These are phyloP conservation scores for Melipona bicolor DNA, from an alignment of 2,888 invertebrate species.

Conservation along the genomic window DNA sequence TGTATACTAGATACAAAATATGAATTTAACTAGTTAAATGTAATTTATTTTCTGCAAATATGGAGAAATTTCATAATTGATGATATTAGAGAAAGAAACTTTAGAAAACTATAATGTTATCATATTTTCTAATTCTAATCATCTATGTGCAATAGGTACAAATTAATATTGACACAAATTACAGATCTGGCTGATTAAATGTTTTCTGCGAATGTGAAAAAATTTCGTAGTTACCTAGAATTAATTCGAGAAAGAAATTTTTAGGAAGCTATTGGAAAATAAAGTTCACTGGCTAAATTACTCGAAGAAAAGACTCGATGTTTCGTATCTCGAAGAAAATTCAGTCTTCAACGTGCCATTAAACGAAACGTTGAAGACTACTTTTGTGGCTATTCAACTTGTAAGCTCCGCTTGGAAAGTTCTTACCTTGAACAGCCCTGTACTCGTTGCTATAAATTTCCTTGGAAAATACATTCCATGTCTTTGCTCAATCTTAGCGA, in stretches of 20 bases:
- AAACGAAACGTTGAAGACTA: slow-evolving; percentile 27
- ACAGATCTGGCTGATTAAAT: neutral
- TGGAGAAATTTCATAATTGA: too few species aligned
- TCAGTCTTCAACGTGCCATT: slow-evolving; percentile 15
- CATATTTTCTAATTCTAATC: neutral
- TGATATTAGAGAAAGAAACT: too few species aligned
- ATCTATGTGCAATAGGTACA: neutral
- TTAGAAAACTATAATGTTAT: too few species aligned
- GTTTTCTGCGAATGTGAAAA: neutral
- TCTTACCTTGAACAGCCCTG: neutral
- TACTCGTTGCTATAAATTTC: slow-evolving; percentile 5
- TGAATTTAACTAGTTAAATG: too few species aligned
- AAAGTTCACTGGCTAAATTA: slow-evolving; percentile 7
- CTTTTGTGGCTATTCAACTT: slow-evolving; percentile 11
- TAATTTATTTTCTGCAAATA: too few species aligned
- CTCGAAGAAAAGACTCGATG: slow-evolving; percentile 6
- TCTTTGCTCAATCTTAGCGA: neutral
- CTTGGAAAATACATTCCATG: neutral
- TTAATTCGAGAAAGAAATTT: slow-evolving; percentile 13
- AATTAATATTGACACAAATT: neutral
- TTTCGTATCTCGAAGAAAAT: slow-evolving; percentile 25
- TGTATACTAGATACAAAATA: too few species aligned
- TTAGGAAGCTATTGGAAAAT: neutral
- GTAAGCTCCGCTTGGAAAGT: slow-evolving; percentile 2
- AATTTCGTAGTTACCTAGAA: neutral